Conservation (phyloP, 2,113 vertebrate genomes). For the Callocephalon fimbriatum region DNA sequence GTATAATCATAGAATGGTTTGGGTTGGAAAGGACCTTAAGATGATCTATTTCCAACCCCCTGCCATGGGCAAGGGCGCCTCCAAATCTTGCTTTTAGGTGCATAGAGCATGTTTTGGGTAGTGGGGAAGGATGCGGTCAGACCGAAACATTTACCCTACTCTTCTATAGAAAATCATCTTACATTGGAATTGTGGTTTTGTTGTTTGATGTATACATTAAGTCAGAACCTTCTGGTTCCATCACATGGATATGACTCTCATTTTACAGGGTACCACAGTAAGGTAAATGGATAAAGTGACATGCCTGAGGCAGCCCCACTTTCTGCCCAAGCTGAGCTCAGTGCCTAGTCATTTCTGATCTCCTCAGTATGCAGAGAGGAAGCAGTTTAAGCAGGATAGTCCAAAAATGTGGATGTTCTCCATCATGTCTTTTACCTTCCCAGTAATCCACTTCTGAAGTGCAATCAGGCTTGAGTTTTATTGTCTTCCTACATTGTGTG, state of each 20-base stretch:
- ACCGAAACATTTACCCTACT: background rate
- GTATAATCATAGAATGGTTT: background rate
- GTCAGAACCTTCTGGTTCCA: background rate
- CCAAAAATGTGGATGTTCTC: background rate
- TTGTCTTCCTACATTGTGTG: background rate
- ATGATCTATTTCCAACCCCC: background rate
- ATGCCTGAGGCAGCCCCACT: background rate
- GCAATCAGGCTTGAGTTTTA: background rate
- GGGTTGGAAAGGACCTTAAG: background rate
- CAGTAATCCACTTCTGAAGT: background rate
- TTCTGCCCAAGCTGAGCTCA: background rate
- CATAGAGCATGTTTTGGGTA: background rate
- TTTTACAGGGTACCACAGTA: no score
- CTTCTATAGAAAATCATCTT: background rate
- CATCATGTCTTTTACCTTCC: background rate
- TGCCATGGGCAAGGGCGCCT: background rate
- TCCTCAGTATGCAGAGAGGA: background rate
- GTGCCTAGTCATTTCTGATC: background rate
- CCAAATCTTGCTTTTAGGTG: background rate
- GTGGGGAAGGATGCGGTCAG: background rate
- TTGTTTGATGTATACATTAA: background rate
- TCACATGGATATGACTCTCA: fast-evolving
- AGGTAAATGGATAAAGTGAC: background rate
- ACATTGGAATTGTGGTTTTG: background rate
- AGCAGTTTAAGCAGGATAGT: background rate